Evolutionary conservation across 2,113 vertebrate genomes (phyloP).

Genomic region (Campylomormyrus numenius): DNA sequence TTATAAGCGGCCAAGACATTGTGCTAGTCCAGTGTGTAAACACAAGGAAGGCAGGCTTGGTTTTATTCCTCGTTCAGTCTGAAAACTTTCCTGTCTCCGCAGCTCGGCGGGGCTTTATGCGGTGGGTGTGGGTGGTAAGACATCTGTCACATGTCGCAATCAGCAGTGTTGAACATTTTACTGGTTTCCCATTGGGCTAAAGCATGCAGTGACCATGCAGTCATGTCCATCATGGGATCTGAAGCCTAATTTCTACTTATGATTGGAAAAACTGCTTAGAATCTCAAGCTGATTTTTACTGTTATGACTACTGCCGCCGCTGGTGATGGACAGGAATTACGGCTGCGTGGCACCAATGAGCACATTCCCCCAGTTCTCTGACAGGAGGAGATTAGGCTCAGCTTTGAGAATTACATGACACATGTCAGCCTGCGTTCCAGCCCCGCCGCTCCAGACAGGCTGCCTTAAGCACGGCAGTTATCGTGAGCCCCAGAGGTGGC

Average conservation of each 20-base stretch:
- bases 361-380: slow-evolving; percentile 19
- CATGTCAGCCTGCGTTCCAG: slow-evolving; percentile 26
- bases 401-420: slow-evolving; percentile 39
- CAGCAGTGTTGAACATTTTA: neutral
- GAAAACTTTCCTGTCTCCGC: neutral
- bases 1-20: neutral
- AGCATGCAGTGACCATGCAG: neutral
- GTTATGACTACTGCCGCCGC: neutral
- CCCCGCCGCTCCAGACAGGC: neutral
- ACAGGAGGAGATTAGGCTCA: slow-evolving; percentile 27
- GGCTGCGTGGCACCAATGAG: slow-evolving; percentile 8
- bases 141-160: neutral
- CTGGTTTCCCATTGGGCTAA: neutral
- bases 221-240: neutral
- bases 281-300: too few relatives aligned
- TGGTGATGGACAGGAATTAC: neutral
- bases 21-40: neutral
- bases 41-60: neutral
- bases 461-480: neutral
- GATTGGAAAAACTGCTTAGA: neutral
- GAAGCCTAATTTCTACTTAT: neutral
- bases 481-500: neutral
- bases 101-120: neutral
- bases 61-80: neutral
- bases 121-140: neutral